Percentiles rank a stretch among this genome's conserved stretches.
Evolutionary conservation across 2,797 vertebrate species (phyloP).

Genomic region (Salmo trutta): DNA sequence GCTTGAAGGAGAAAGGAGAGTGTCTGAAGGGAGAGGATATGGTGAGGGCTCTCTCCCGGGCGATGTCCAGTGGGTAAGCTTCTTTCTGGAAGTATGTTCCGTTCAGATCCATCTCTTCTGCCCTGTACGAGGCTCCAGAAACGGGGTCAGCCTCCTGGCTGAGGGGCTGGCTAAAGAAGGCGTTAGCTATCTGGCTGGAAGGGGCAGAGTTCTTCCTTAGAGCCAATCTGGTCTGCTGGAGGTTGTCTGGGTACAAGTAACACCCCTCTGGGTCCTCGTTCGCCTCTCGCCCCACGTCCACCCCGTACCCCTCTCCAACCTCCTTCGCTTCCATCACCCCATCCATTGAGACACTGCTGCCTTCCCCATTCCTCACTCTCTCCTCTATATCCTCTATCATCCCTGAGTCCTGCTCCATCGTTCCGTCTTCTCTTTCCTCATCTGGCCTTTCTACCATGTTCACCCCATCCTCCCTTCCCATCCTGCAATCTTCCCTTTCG

Average conservation of each 20-base stretch:
- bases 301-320: conserved; percentile 46
- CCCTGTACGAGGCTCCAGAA: conserved; percentile 50
- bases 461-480: conserved; percentile 46
- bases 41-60: conserved; percentile 76
- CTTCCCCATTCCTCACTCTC: conserved; percentile 43
- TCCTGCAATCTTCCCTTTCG: conserved; percentile 62
- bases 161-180: conserved; percentile 70
- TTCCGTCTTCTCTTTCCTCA: conserved; percentile 38
- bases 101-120: conserved; percentile 73
- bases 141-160: conserved; percentile 56
- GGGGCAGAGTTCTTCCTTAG: conserved; percentile 78
- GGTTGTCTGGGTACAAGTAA: conserved; percentile 44
- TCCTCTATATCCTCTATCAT: conserved; percentile 54
- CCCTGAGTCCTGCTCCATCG: conserved; percentile 49
- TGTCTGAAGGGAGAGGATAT: conserved; percentile 81
- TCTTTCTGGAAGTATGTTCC: conserved; percentile 73
- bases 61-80: conserved; percentile 62
- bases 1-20: conserved; percentile 74
- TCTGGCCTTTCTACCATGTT: conserved; percentile 67
- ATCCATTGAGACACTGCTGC: conserved; percentile 45
- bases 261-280: conserved; percentile 58
- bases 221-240: conserved; percentile 39
- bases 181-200: conserved; percentile 70
- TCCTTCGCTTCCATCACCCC: conserved; percentile 48
- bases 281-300: conserved; percentile 59